Evolutionary conservation across 1,140 invertebrate genomes (phyloP), one percentile per base, ranked within the genome.

Genomic region (Drosophila rhopaloa): DNA sequence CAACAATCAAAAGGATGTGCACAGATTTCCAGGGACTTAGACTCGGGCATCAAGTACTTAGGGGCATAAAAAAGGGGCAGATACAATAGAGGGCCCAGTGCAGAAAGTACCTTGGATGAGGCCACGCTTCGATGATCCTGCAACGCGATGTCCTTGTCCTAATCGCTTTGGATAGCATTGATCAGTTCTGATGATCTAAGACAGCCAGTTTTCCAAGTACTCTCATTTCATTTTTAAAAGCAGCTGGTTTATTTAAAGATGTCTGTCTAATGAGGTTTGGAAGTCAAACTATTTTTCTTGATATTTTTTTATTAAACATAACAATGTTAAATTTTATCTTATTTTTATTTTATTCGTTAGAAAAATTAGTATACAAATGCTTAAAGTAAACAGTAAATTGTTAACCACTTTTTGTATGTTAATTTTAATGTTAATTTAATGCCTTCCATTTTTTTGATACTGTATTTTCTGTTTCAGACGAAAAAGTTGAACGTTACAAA

Each of bases 1-100:
- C 54, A 88, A 88, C 82, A 86, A 86, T 88, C 74, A 88, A 86
- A 83, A 84, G 81, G 51, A 75, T 68, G 55, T 80, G 76, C 71
- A 57, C n/a, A 62, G 82, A 84, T 65, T 83, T 83, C 60, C 24
- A 47, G 54, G 51, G 83, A 62, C 79, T 86, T 78, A 81, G 81
- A 90, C 84, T 88, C 68, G 50, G 46, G 80, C 85, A 88, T 86
- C 83, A 88, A 86, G 83, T 88, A 86, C 81, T 65, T 58, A 62
- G 16, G 38, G 61, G 58, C 51, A 57, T 56, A 60, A 72, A 67
- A 70, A 75, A 47, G 37, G 54, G 24, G 57, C 35, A 56, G 59
- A 68, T 32, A 76, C 50, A 66, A 65, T 76, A 38, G 74, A 59
- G 55, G 14, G 48, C 41, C 24, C 24, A 55, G 50, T 60, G 63